These are phyloP conservation scores for Pardalotus punctatus DNA, from an alignment of 2,113 vertebrate species.

Conservation along the genomic window DNA sequence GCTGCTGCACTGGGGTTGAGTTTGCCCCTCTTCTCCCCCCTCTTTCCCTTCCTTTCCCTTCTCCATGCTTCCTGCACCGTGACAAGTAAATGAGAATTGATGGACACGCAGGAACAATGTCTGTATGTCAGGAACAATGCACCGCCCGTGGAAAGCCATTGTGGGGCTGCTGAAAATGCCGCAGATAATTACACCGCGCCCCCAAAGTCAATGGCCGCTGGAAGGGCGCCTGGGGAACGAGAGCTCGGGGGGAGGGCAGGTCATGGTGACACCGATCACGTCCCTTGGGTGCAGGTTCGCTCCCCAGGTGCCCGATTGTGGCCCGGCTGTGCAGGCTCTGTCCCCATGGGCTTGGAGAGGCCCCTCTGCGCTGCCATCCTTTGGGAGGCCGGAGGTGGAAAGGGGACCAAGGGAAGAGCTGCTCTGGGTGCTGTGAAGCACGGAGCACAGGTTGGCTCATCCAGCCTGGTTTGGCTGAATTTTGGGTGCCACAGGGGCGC, in stretches of 20 bases:
- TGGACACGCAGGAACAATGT: slow-evolving; percentile 55
- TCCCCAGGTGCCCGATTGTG: background rate
- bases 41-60: background rate
- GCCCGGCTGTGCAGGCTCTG: background rate
- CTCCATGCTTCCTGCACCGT: slow-evolving; percentile 42
- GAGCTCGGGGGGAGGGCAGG: slow-evolving; percentile 4
- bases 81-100: slow-evolving; percentile 73
- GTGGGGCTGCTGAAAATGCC: slow-evolving; percentile 37
- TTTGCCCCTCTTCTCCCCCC: background rate
- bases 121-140: slow-evolving; percentile 57
- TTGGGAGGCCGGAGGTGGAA: background rate
- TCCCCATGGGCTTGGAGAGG: background rate
- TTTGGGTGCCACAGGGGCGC: background rate
- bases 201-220: slow-evolving; percentile 20
- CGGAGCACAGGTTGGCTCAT: background rate
- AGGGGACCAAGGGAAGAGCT: background rate
- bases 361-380: background rate
- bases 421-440: background rate
- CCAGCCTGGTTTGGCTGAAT: background rate
- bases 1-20: background rate
- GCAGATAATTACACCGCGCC: slow-evolving; percentile 19
- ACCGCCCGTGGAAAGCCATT: slow-evolving; percentile 36
- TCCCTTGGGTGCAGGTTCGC: background rate
- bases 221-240: slow-evolving; percentile 4
- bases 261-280: slow-evolving; percentile 23